phyloP scores from a whole-genome alignment of 2,888 invertebrate genomes.

The Halictus ligatus region DNA sequence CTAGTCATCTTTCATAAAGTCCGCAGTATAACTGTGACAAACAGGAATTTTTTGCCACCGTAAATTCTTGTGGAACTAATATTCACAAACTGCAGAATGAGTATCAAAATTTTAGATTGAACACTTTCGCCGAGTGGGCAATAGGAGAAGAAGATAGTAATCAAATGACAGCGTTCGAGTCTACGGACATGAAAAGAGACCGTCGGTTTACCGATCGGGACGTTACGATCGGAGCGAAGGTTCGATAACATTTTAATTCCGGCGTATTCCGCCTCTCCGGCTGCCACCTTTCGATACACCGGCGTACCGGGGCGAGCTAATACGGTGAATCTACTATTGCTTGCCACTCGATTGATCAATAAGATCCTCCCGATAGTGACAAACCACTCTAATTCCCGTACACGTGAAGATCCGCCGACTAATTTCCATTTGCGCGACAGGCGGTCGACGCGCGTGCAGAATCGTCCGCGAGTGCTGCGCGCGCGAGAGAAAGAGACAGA shows the following conservation, averaged over 20 bases:
- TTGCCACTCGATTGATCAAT: conserved; percentile 1
- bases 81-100: too few species aligned
- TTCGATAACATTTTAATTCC: background rate
- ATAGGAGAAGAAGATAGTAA: too few species aligned
- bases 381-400: conserved; percentile 24
- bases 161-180: too few species aligned
- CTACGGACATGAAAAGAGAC: too few species aligned
- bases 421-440: conserved; percentile 53
- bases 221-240: too few species aligned
- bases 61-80: too few species aligned
- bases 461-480: background rate
- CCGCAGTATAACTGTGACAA: too few species aligned
- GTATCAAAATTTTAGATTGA: too few species aligned
- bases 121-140: too few species aligned
- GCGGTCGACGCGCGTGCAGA: background rate
- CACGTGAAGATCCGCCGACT: conserved; percentile 51
- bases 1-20: too few species aligned
- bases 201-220: too few species aligned
- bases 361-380: background rate
- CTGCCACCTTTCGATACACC: background rate
- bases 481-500: background rate
- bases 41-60: too few species aligned
- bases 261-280: background rate
- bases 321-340: background rate
- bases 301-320: background rate